A percentile compares a stretch with the other conserved stretches of the same genome.
These are phyloP conservation scores for Leptodactylus fuscus DNA, from an alignment of 2,113 vertebrate species.

Conservation along the genomic window DNA sequence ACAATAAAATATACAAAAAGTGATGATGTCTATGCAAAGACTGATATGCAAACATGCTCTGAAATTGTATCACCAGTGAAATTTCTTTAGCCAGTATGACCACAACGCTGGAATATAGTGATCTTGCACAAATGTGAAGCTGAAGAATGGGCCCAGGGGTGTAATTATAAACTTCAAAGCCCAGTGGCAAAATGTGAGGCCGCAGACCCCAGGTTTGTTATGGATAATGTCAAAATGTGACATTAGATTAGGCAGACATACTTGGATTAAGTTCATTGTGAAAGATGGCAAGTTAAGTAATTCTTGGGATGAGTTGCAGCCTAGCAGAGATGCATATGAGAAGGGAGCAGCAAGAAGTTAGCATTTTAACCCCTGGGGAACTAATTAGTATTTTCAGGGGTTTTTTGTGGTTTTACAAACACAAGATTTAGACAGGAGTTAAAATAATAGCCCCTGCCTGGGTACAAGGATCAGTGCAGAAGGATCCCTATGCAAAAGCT, in stretches of 20 bases:
- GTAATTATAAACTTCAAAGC: constrained; percentile 40
- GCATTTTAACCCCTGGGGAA: constrained; percentile 36
- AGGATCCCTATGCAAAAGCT: background rate
- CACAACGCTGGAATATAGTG: too few species aligned
- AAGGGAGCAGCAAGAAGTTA: constrained; percentile 5
- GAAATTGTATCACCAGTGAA: background rate
- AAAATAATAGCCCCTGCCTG: background rate
- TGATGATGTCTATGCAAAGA: constrained; percentile 5
- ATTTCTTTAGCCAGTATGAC: background rate
- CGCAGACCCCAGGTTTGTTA: constrained; percentile 11
- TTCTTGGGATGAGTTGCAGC: constrained; percentile 13
- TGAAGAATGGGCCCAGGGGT: constrained; percentile 16
- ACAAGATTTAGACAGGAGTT: constrained; percentile 25
- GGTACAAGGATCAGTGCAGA: background rate
- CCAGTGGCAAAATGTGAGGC: constrained; percentile 1
- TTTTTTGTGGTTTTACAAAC: constrained; percentile 31
- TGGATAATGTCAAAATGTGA: constrained; percentile 44
- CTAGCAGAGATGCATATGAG: background rate
- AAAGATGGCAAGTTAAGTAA: constrained; percentile 8
- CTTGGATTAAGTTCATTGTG: constrained; percentile 7
- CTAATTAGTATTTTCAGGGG: constrained; percentile 28
- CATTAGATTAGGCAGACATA: constrained; percentile 15
- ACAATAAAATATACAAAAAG: constrained; percentile 1
- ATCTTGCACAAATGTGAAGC: background rate
- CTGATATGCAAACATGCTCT: background rate